phyloP scores from a whole-genome alignment of 2,888 invertebrate species.

The Abrostola triplasia region DNA sequence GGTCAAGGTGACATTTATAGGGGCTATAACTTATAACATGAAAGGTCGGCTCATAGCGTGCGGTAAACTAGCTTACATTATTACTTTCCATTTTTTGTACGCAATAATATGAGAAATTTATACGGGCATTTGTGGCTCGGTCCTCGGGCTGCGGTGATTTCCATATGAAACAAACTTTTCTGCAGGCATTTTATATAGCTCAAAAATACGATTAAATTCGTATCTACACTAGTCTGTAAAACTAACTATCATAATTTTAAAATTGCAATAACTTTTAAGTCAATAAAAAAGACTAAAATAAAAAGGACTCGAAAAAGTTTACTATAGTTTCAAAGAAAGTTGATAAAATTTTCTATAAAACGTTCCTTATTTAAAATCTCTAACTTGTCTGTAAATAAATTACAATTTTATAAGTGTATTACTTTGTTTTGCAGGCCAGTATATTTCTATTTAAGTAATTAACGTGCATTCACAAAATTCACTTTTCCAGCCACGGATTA shows the following conservation, averaged over 20 bases:
- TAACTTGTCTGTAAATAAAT: too few species aligned
- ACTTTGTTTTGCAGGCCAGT: too few species aligned
- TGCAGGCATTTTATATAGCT: slow-evolving; percentile 8
- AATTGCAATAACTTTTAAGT: too few species aligned
- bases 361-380: too few species aligned
- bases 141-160: slow-evolving; percentile 19
- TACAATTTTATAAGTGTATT: too few species aligned
- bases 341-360: too few species aligned
- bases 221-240: too few species aligned
- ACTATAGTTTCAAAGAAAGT: too few species aligned
- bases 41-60: slow-evolving; percentile 56
- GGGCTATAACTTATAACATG: slow-evolving; percentile 54
- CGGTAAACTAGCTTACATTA: slow-evolving; percentile 40
- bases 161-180: slow-evolving; percentile 24
- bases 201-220: slow-evolving; percentile 14
- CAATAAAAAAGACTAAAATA: too few species aligned
- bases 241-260: too few species aligned
- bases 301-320: too few species aligned
- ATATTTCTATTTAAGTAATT: slow-evolving; percentile 9
- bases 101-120: slow-evolving; percentile 26
- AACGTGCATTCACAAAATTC: background rate
- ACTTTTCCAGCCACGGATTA: background rate
- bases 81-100: slow-evolving; percentile 40
- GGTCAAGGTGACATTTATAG: slow-evolving; percentile 64
- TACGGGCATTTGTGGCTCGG: slow-evolving; percentile 13